These are phyloP conservation scores for Marmota flaviventris DNA, from an alignment of 2,113 vertebrate species.

Conservation along the genomic window DNA sequence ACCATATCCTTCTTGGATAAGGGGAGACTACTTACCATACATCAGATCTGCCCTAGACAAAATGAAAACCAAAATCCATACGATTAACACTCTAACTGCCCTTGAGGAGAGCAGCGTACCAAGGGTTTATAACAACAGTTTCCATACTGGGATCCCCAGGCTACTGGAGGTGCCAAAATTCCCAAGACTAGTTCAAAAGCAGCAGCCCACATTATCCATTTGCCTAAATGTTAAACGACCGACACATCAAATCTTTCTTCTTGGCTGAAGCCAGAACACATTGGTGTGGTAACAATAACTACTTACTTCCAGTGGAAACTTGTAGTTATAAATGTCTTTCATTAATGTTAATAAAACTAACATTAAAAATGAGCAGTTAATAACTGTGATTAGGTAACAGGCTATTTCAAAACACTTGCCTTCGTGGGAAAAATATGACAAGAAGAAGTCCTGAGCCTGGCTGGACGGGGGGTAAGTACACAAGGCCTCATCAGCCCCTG, in stretches of 20 bases:
- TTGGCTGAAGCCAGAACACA: slow-evolving; percentile 57
- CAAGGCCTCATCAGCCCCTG: not conserved
- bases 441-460: slow-evolving; percentile 5
- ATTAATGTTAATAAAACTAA: slow-evolving; percentile 54
- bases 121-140: not conserved
- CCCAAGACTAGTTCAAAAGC: slow-evolving; percentile 30
- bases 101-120: not conserved
- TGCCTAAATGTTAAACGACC: not conserved
- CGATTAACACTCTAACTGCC: not conserved
- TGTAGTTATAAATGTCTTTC: slow-evolving; percentile 33
- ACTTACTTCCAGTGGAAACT: slow-evolving; percentile 26
- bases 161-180: not conserved
- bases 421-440: not conserved
- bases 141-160: not conserved
- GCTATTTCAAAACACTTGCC: slow-evolving; percentile 68
- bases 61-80: slow-evolving; percentile 48
- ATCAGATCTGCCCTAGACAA: not conserved
- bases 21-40: no score
- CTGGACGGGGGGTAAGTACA: not conserved
- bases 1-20: not conserved
- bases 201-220: not conserved
- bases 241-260: slow-evolving; percentile 8
- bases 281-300: slow-evolving; percentile 16
- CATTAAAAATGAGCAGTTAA: slow-evolving; percentile 59
- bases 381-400: slow-evolving; percentile 54